Percentiles rank a stretch among this genome's conserved stretches.
These are phyloP conservation scores for Synodontis membranacea DNA, from an alignment of 2,113 vertebrate genomes.

Conservation along the genomic window DNA sequence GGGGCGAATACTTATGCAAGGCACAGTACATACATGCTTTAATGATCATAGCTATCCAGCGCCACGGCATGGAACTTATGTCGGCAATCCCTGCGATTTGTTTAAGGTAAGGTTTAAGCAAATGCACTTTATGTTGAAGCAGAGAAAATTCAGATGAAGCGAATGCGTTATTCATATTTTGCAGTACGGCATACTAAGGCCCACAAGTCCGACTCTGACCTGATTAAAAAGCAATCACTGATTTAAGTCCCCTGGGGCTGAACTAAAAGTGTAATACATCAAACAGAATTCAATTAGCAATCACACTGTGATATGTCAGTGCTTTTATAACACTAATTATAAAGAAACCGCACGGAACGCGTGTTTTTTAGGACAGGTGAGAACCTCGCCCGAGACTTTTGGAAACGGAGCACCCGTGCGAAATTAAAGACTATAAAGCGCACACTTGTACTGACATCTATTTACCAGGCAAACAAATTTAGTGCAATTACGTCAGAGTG, in stretches of 20 bases:
- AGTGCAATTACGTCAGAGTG: neutral
- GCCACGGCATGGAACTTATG: too few relatives aligned
- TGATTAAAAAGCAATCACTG: constrained; percentile 36
- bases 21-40: neutral
- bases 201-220: constrained; percentile 22
- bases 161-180: constrained; percentile 22
- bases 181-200: neutral
- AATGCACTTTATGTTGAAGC: neutral
- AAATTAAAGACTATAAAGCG: neutral
- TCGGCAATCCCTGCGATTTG: neutral
- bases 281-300: constrained; percentile 24
- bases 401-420: neutral
- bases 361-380: neutral
- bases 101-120: neutral
- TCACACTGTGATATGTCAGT: neutral
- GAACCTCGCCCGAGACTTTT: neutral
- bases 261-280: constrained; percentile 16
- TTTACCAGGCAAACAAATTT: neutral
- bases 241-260: constrained; percentile 14
- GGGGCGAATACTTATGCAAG: neutral
- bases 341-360: neutral
- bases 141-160: neutral
- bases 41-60: neutral
- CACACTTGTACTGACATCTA: neutral
- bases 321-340: neutral